Conservation (phyloP, 2,888 invertebrate species). For the Hyalella azteca region DNA sequence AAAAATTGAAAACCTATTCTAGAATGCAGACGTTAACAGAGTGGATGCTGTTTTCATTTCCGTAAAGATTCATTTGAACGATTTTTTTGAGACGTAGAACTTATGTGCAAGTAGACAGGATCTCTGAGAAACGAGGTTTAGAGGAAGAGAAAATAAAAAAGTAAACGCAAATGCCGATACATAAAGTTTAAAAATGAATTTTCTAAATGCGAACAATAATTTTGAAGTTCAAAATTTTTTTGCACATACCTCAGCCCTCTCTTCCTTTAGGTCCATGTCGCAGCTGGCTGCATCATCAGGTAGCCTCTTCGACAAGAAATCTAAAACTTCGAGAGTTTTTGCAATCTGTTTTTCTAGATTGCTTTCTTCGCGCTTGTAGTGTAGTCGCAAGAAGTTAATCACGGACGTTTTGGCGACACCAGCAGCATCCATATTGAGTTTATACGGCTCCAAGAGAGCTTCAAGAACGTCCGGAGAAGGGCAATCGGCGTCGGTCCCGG, state of each 20-base stretch:
- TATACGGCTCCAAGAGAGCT: background rate
- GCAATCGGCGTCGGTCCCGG: background rate
- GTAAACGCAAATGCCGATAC: no score
- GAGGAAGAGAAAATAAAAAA: no score
- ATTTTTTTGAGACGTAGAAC: no score
- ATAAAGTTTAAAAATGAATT: no score
- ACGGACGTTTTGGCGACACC: background rate
- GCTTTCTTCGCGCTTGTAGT: background rate
- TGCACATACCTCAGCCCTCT: constrained; percentile 21
- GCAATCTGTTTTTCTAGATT: background rate
- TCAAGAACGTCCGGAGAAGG: constrained; percentile 4
- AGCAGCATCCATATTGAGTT: background rate
- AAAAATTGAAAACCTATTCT: no score
- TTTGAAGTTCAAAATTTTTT: no score
- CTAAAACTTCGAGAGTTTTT: background rate
- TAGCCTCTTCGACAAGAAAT: background rate
- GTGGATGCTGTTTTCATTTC: no score
- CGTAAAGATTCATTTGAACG: no score
- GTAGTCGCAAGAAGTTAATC: constrained; percentile 23
- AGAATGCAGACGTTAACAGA: no score
- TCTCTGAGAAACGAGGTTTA: no score
- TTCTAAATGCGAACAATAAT: no score
- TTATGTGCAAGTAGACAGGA: no score
- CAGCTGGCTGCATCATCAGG: background rate
- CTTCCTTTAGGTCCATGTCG: constrained; percentile 11